A percentile compares a stretch with the other conserved stretches of the same genome.
These are phyloP conservation scores for Triplophysa bombifrons DNA, from an alignment of 2,797 vertebrate species.

Conservation along the genomic window DNA sequence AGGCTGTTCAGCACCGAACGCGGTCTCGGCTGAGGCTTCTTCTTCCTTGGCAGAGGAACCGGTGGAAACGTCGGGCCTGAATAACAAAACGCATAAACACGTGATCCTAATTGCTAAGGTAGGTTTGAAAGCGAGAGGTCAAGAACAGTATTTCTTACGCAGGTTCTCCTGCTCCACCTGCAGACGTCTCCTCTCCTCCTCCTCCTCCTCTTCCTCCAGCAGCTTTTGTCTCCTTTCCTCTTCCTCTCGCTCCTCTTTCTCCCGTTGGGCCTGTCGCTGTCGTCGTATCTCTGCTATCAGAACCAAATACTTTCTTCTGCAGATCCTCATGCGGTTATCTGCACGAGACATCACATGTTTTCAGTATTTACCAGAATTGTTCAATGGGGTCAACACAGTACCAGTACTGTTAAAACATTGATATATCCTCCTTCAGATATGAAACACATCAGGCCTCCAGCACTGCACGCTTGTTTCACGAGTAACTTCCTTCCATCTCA, in stretches of 20 bases:
- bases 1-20: constrained; percentile 27
- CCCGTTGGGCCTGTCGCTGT: constrained; percentile 56
- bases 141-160: constrained; percentile 50
- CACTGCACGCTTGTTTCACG: not conserved
- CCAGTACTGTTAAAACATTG: not conserved
- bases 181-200: constrained; percentile 60
- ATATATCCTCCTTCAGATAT: too few species aligned
- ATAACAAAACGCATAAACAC: not conserved
- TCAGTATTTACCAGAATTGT: not conserved
- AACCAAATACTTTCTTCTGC: constrained; percentile 63
- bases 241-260: constrained; percentile 61
- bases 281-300: constrained; percentile 62
- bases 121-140: too few species aligned
- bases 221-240: constrained; percentile 59
- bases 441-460: too few species aligned
- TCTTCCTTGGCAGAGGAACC: constrained; percentile 73
- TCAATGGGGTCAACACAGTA: not conserved
- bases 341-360: not conserved
- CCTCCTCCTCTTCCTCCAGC: constrained; percentile 60
- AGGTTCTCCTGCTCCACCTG: constrained; percentile 62
- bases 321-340: constrained; percentile 71
- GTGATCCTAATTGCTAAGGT: not conserved
- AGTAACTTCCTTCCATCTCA: not conserved
- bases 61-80: constrained; percentile 64
- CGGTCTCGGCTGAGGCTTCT: constrained; percentile 53